Evolutionary conservation across 2,797 vertebrate genomes (phyloP), one percentile per base, ranked within the genome.

Genomic region (Phyllotis vaccarum): DNA sequence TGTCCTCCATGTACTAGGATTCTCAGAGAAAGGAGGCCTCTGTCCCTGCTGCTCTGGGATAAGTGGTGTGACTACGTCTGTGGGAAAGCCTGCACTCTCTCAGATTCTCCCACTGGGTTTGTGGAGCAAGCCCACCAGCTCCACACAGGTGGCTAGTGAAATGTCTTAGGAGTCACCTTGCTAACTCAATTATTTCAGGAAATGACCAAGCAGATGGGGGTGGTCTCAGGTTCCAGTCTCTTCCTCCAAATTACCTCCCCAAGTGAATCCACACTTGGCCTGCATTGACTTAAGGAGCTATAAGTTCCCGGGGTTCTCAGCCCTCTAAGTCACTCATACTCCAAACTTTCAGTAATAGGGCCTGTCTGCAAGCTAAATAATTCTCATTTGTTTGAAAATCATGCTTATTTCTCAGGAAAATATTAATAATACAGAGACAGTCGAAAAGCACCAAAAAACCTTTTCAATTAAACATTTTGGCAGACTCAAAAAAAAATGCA

Each of bases 161-260:
- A 43, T 11, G 56, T 82, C 80, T 72, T n/a, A 46, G 46, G 85
- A 89, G 46, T 92, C 46, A 92, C 27, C 68, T 54, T 89, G 54
- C 54, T 72, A 94, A 49, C 37, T 68, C 76, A 79, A 10, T 91
- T 79, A 78, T 90, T 94, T 87, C 1, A 9, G 56, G 85, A 72
- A 29, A 16, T 27, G 27, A n/a, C 37, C 68, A 43, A 13, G 2
- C 46, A 52, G 83, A 52, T 68, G 83, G 12, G 37, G 82, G 31
- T 52, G 46, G 62, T 68, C 83, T 37, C 83, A n/a, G 83, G 34
- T 68, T 86, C 62, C 11, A 24, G 62, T 68, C 43, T 52, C 62
- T 16, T 66, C 24, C 31, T 52, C 82, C 31, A 27, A 68, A 68
- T 86, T 24, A 49, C 43, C 21, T 68, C 34, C 12, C 46, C 31